Conservation (phyloP, 2,888 invertebrate species). For the Cactoblastis cactorum region DNA sequence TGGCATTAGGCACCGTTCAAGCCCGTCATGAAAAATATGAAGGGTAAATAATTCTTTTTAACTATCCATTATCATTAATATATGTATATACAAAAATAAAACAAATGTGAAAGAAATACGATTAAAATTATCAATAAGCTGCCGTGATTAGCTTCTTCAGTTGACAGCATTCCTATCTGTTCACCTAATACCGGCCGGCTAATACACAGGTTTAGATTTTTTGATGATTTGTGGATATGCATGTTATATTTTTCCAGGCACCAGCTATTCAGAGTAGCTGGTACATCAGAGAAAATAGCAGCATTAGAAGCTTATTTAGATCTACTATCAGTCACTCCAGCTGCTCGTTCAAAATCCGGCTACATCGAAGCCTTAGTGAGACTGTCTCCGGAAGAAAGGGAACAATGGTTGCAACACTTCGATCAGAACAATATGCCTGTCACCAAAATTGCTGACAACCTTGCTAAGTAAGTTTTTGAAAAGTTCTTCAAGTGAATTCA, state of each 20-base stretch:
- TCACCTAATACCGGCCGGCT: too few relatives aligned
- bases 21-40: conserved; percentile 66
- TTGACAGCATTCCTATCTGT: too few relatives aligned
- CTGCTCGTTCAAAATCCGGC: conserved; percentile 38
- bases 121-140: too few relatives aligned
- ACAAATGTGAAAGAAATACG: too few relatives aligned
- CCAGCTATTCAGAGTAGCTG: conserved; percentile 54
- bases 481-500: not conserved
- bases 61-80: too few relatives aligned
- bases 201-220: too few relatives aligned
- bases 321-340: conserved; percentile 47
- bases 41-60: conserved; percentile 39
- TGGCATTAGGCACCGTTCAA: conserved; percentile 39
- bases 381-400: conserved; percentile 51
- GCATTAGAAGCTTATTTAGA: conserved; percentile 49
- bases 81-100: too few relatives aligned
- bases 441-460: conserved; percentile 52
- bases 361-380: conserved; percentile 54
- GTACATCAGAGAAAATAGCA: conserved; percentile 40
- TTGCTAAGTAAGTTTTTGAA: conserved; percentile 50
- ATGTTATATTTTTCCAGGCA: conserved; percentile 56
- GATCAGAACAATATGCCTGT: conserved; percentile 42
- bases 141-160: too few relatives aligned
- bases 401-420: conserved; percentile 57
- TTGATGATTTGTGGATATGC: too few relatives aligned